Conservation (phyloP, 2,888 invertebrate genomes). For the Rhagophthalmus giganteus region DNA sequence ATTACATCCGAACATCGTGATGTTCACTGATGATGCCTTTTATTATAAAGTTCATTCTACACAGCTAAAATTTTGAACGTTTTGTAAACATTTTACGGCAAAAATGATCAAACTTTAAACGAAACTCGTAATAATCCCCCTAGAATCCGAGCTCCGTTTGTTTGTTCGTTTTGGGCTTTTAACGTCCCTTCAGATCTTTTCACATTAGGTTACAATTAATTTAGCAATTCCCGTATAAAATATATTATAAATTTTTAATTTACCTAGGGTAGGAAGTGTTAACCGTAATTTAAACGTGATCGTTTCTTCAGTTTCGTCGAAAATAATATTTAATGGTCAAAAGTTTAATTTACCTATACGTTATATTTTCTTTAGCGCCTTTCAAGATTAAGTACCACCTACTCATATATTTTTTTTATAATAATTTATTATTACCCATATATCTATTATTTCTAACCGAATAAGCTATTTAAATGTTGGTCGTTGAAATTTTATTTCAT, state of each 20-base stretch:
- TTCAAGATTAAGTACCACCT: no score
- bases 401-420: no score
- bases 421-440: no score
- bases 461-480: no score
- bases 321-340: no score
- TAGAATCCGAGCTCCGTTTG: neutral
- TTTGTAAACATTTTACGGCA: neutral
- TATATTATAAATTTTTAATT: neutral
- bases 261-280: neutral
- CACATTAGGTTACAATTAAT: constrained; percentile 1
- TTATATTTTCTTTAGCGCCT: no score
- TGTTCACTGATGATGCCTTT: constrained; percentile 28
- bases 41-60: constrained; percentile 26
- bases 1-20: constrained; percentile 34
- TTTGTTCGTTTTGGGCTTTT: neutral
- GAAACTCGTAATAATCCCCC: neutral
- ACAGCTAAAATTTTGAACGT: constrained; percentile 21
- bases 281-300: no score
- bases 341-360: no score
- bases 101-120: neutral
- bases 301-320: no score
- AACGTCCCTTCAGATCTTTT: neutral
- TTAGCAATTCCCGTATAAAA: constrained; percentile 1
- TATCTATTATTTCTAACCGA: no score
- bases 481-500: no score